Evolutionary conservation across 2,113 vertebrate genomes (phyloP).

Genomic region (Oncorhynchus kisutch): DNA sequence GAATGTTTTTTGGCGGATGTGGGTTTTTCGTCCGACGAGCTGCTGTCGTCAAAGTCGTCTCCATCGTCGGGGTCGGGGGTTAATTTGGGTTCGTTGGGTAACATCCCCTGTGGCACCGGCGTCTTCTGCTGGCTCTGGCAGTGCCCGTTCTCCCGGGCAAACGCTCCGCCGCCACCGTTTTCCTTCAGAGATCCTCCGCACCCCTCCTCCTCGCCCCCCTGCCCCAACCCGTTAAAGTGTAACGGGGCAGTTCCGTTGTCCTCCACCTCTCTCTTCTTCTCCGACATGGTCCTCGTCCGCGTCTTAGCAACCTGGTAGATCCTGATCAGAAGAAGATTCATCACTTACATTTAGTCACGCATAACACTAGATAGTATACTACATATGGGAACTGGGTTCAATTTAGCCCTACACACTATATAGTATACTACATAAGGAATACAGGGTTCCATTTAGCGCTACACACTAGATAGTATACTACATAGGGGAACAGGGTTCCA

Average conservation of each 20-base stretch:
- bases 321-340: conserved; percentile 47
- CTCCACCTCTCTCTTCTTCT: conserved; percentile 72
- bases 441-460: too few species aligned
- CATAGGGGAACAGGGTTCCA: too few species aligned
- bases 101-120: background rate
- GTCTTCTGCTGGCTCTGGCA: conserved; percentile 59
- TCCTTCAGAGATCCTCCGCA: conserved; percentile 58
- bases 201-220: conserved; percentile 51
- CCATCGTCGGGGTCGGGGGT: conserved; percentile 67
- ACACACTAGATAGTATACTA: too few species aligned
- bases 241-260: conserved; percentile 70
- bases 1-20: conserved; percentile 51
- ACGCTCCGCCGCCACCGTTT: conserved; percentile 19
- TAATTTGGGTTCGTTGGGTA: conserved; percentile 32
- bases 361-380: too few species aligned
- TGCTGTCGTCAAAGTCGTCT: conserved; percentile 77
- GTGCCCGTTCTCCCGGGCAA: conserved; percentile 84
- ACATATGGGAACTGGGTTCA: too few species aligned
- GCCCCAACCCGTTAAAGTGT: conserved; percentile 80
- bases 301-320: conserved; percentile 97
- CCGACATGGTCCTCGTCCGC: conserved; percentile 89
- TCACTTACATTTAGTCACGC: too few species aligned
- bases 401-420: too few species aligned
- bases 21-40: conserved; percentile 80
- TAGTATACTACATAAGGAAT: too few species aligned